Evolutionary conservation across 1,140 invertebrate species (phyloP), one percentile per base, ranked within the genome.

Genomic region (Eufriesea mexicana): DNA sequence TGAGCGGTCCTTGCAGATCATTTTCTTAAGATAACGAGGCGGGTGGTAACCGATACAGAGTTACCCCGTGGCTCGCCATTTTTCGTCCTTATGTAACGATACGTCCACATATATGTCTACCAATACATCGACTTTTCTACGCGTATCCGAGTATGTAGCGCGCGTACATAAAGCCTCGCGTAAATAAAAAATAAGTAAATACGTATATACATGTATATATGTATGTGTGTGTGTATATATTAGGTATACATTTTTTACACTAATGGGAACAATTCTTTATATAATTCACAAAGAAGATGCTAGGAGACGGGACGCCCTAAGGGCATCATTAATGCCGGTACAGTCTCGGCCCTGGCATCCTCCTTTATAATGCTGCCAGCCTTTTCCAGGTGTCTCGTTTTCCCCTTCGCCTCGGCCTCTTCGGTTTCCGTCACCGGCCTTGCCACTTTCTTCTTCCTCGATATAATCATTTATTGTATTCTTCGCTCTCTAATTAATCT

Each of bases 261-360:
- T 89, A 85, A 86, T 83, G 81, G 75, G 71, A 90, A 88, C 91
- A 91, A 92, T 92, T 92, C 87, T 82, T 82, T 76, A 76, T 82
- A 76, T 82, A 82, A 82, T 82, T 82, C 89, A 91, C 91, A 93
- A 93, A 92, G 85, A 59, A 79, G 73, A 84, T 81, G 82, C 78
- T 54, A 55, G 64, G 68, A 80, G 80, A 83, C 72, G 79, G 79
- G 75, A 59, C 55, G 81, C 87, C 92, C 89, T 84, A 89, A 85
- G 87, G 92, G 91, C 92, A 92, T 93, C 92, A 92, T 93, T 93
- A 93, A 92, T 91, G 87, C 84, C 89, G 88, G 75, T 78, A 88
- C 86, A 85, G 80, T 88, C 81, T 84, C 79, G 72, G 61, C 47
- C 68, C 57, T 78, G 64, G 80, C 79, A 83, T 84, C 73, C 82